Evolutionary conservation across 1,140 invertebrate genomes (phyloP), one percentile per base, ranked within the genome.

Genomic region (Whitmania pigra): DNA sequence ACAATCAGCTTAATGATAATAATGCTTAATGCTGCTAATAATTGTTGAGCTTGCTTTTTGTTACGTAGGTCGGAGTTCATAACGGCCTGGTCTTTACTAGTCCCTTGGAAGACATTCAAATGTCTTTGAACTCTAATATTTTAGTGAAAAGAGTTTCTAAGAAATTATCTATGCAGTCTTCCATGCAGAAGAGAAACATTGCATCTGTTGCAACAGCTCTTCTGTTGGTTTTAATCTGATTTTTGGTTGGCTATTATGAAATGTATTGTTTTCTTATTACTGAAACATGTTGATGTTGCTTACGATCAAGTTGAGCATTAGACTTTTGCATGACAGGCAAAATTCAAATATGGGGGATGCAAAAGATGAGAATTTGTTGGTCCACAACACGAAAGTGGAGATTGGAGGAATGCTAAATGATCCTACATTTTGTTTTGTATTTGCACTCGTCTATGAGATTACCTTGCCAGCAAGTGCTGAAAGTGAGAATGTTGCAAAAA

Each of bases 1-100:
- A 22, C n/a, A 40, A 22, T 67, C 29, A 40, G 11, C 22, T 36
- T 27, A 31, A n/a, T n/a, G n/a, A n/a, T n/a, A n/a, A n/a, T n/a
- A n/a, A n/a, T n/a, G n/a, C n/a, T n/a, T n/a, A n/a, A n/a, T n/a
- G n/a, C n/a, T n/a, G n/a, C n/a, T 40, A 17, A 29, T 31, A 27
- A n/a, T 11, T 57, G 17, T n/a, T 53, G 6, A 25, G 22, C 4
- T 63, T 31, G 57, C 57, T 63, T 63, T 20, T 60, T 55, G 0
- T 20, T 66, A 31, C 31, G 31, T 5, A 82, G 80, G 75, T 82
- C 68, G 81, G 81, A 67, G 76, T 82, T 25, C 82, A 83, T 73
- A 83, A 82, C 78, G 82, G 82, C 22, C 81, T 78, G 78, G 76
- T 77, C 25, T 83, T 79, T 75, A 74, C 81, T 22, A 77, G 80